Evolutionary conservation across 2,888 invertebrate genomes (phyloP), one percentile per base, ranked within the genome.

Genomic region (Nymphalis polychloros): DNA sequence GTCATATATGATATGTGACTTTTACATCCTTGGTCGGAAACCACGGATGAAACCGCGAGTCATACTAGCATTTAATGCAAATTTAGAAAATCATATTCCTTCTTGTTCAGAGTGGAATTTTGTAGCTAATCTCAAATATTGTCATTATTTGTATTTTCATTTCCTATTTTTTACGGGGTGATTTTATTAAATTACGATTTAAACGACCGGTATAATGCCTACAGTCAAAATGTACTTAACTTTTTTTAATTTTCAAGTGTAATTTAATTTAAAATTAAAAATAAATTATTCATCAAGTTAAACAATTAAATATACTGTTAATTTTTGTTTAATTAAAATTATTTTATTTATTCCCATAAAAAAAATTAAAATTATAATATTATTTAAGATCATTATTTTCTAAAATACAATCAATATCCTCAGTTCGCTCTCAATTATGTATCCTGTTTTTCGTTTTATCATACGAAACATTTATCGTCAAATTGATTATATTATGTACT

Each of bases 391-490:
- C 17, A 48, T 48, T 47, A 31, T 52, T 52, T 50, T 62, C 47
- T 52, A 16, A 63, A 59, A 63, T 52, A 52, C 27, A 61, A 63
- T 64, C 61, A 69, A 64, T 68, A 61, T 68, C 60, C 65, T 62
- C 48, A 48, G 59, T 67, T 23, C 62, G 67, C 49, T 62, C 71
- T 67, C 59, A 67, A 67, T 69, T 67, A 52, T 31, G 50, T 55
- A 62, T 71, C 69, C 71, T 67, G 69, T 69, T 69, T 67, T 61
- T 67, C 55, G 31, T 61, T 61, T 57, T 57, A 41, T 57, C 57
- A 13, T 41, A 41, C n/a, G 47, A 35, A 66, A 49, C 35, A 53
- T 48, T 47, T 59, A 66, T 61, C 52, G 53, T 52, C 13, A 6
- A 17, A 57, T 57, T 20, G 57, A 57, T 57, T 35, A 57, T 10